A percentile compares a stretch with the other conserved stretches of the same genome.
phyloP scores from a whole-genome alignment of 2,888 invertebrate species.

The Desoria tigrina region DNA sequence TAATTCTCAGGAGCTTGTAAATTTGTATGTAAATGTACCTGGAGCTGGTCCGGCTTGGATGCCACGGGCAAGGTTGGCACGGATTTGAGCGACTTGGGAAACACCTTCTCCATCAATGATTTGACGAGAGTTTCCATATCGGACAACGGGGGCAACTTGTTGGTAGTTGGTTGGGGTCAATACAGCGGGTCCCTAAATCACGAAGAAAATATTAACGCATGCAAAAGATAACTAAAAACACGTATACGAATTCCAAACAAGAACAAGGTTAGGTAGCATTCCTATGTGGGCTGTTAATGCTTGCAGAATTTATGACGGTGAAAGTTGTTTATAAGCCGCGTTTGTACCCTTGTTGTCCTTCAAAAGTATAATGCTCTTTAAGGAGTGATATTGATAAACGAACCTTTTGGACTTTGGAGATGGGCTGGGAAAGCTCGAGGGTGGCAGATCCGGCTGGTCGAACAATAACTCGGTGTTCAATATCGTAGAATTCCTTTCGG shows the following conservation, averaged over 20 bases:
- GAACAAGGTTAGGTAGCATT: too few species aligned
- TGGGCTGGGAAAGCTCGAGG: constrained; percentile 64
- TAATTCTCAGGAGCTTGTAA: too few species aligned
- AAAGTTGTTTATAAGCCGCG: constrained; percentile 1
- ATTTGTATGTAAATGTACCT: constrained; percentile 28
- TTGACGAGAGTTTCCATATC: constrained; percentile 50
- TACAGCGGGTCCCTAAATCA: constrained; percentile 58
- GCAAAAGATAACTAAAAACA: too few species aligned
- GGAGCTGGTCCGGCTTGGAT: constrained; percentile 44
- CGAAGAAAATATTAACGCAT: constrained; percentile 2
- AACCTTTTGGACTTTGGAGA: constrained; percentile 61
- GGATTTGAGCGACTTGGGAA: constrained; percentile 45
- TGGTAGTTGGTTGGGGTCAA: constrained; percentile 55
- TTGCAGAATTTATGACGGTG: background rate
- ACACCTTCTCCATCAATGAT: constrained; percentile 51
- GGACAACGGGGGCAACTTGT: constrained; percentile 51
- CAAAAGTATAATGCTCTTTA: background rate
- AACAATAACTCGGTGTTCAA: constrained; percentile 65
- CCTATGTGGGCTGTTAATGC: too few species aligned
- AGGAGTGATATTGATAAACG: background rate
- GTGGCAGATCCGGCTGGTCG: constrained; percentile 66
- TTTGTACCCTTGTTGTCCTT: constrained; percentile 5
- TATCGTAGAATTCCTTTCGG: constrained; percentile 67
- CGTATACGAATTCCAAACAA: too few species aligned
- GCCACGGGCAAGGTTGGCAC: constrained; percentile 50